Evolutionary conservation across 2,888 invertebrate species (phyloP).

Genomic region (Matsumyia berberina): DNA sequence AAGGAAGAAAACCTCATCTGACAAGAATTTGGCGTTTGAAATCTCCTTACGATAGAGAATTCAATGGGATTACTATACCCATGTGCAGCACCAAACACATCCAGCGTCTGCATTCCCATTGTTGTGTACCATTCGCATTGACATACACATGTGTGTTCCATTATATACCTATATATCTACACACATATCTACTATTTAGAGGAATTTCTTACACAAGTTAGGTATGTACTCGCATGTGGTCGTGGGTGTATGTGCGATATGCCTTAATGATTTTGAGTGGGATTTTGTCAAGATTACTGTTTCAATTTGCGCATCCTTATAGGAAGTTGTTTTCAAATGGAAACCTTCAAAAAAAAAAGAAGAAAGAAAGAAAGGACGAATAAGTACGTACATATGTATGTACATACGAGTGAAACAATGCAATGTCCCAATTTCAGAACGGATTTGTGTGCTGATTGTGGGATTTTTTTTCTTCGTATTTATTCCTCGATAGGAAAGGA

Average conservation of each 20-base stretch:
- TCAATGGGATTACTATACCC: slow-evolving; percentile 60
- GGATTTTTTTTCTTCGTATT: slow-evolving; percentile 30
- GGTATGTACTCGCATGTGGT: background rate
- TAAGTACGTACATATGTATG: background rate
- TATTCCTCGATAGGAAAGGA: background rate
- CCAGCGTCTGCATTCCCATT: slow-evolving; percentile 44
- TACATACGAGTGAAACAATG: slow-evolving; percentile 28
- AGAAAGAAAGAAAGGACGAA: too few species aligned
- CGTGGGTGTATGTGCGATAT: slow-evolving; percentile 16
- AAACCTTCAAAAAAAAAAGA: background rate
- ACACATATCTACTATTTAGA: too few species aligned
- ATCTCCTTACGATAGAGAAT: slow-evolving; percentile 71
- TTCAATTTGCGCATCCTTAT: slow-evolving; percentile 64
- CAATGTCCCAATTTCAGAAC: slow-evolving; percentile 19
- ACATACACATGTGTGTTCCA: slow-evolving; percentile 6
- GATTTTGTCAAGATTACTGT: slow-evolving; percentile 64
- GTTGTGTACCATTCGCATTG: slow-evolving; percentile 26
- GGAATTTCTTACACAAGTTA: background rate
- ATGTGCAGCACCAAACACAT: slow-evolving; percentile 29
- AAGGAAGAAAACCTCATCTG: slow-evolving; percentile 63
- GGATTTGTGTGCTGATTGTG: slow-evolving; percentile 35
- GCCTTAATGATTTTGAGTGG: slow-evolving; percentile 62
- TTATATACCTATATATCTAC: too few species aligned
- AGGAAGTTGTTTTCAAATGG: slow-evolving; percentile 31
- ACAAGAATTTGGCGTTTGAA: slow-evolving; percentile 74